A percentile compares a stretch with the other conserved stretches of the same genome.
Evolutionary conservation across 2,888 invertebrate genomes (phyloP).

Genomic region (Troides aeacus): DNA sequence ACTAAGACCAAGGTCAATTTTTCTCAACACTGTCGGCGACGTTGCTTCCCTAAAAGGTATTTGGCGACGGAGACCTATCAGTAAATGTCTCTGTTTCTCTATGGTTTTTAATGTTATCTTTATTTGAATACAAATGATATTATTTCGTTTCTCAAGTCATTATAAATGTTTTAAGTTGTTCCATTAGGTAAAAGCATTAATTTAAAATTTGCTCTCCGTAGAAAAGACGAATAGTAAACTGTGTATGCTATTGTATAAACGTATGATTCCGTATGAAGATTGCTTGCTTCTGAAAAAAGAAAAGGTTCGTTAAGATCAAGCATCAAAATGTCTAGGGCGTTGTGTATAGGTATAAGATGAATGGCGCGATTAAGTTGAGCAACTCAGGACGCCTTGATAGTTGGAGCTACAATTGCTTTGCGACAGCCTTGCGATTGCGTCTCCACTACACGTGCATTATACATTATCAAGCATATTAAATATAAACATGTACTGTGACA

Average conservation of each 20-base stretch:
- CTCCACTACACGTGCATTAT: constrained; percentile 20
- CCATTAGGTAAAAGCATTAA: not conserved
- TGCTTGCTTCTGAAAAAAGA: too few relatives aligned
- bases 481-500: not conserved
- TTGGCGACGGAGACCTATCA: too few relatives aligned
- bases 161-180: too few relatives aligned
- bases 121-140: too few relatives aligned
- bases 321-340: constrained; percentile 42
- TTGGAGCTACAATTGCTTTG: constrained; percentile 48
- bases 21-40: too few relatives aligned
- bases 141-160: too few relatives aligned
- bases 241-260: not conserved
- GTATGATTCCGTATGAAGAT: too few relatives aligned
- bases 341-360: constrained; percentile 42
- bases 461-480: constrained; percentile 18
- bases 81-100: too few relatives aligned
- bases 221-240: not conserved
- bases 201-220: not conserved
- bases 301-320: constrained; percentile 12
- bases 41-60: too few relatives aligned
- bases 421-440: constrained; percentile 36
- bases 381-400: constrained; percentile 58
- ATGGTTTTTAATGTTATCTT: too few relatives aligned
- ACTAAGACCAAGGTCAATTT: too few relatives aligned
- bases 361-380: constrained; percentile 58